These are phyloP conservation scores for Cyprinella venusta DNA, from an alignment of 2,797 vertebrate genomes.

Conservation along the genomic window DNA sequence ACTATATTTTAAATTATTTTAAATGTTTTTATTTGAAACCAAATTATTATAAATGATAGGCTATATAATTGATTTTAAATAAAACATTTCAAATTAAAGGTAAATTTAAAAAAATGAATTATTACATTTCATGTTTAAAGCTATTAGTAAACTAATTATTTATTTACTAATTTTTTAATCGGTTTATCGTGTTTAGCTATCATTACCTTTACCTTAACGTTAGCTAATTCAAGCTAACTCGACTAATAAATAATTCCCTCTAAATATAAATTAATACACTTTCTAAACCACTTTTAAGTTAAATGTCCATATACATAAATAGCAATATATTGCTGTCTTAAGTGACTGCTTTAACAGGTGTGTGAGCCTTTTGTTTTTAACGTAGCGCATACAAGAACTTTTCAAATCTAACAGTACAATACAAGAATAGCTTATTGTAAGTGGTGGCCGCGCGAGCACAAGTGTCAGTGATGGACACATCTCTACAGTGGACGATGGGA, in stretches of 20 bases:
- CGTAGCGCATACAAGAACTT: neutral
- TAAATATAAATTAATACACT: too few species aligned
- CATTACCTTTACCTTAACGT: too few species aligned
- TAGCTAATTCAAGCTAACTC: neutral
- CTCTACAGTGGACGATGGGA: constrained; percentile 63
- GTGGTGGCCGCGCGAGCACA: neutral
- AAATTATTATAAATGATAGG: too few species aligned
- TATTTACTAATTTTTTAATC: neutral
- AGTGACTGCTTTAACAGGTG: neutral
- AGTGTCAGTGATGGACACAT: neutral
- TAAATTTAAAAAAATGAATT: too few species aligned
- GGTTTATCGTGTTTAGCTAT: neutral
- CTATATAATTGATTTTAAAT: neutral
- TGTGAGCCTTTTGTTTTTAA: too few species aligned
- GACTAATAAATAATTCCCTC: neutral
- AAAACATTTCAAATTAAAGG: neutral
- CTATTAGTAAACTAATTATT: neutral
- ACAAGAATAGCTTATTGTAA: neutral
- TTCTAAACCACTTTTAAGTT: neutral
- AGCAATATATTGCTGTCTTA: neutral
- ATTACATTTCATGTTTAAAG: neutral
- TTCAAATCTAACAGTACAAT: neutral
- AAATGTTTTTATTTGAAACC: too few species aligned
- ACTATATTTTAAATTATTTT: too few species aligned
- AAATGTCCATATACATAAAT: neutral